A percentile compares a stretch with the other conserved stretches of the same genome.
These are phyloP conservation scores for Atta colombica DNA, from an alignment of 1,140 invertebrate genomes.

Conservation along the genomic window DNA sequence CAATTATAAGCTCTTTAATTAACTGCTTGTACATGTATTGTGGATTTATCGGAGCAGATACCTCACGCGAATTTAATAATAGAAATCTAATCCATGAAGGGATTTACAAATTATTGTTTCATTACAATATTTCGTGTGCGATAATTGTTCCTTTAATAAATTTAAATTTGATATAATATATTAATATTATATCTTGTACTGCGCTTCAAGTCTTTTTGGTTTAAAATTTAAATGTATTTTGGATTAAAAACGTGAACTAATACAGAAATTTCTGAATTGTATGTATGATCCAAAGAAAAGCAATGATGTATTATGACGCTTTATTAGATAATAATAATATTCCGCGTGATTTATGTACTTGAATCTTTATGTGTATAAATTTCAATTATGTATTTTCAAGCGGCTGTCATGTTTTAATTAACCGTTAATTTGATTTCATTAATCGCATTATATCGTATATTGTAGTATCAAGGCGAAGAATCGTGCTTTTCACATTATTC, in stretches of 20 bases:
- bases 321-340: slow-evolving; percentile 6
- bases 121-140: not conserved
- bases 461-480: not conserved
- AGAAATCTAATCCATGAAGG: not conserved
- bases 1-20: slow-evolving; percentile 20
- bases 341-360: not conserved
- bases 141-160: not conserved
- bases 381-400: slow-evolving; percentile 1
- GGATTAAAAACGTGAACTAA: not conserved
- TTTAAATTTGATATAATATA: not conserved
- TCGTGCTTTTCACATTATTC: not conserved
- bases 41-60: not conserved
- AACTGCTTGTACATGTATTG: not conserved
- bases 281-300: not conserved
- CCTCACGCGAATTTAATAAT: not conserved
- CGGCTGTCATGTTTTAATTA: not conserved
- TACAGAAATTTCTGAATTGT: not conserved
- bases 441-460: not conserved
- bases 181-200: not conserved
- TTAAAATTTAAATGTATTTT: not conserved
- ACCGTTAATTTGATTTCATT: slow-evolving; percentile 23
- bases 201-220: not conserved
- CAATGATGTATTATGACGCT: not conserved
- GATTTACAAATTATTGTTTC: not conserved
- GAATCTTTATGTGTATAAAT: not conserved